Percentiles rank a stretch among this genome's conserved stretches.
phyloP scores from a whole-genome alignment of 53 echinoderm and acorn worm species.

The Arbacia lixula region DNA sequence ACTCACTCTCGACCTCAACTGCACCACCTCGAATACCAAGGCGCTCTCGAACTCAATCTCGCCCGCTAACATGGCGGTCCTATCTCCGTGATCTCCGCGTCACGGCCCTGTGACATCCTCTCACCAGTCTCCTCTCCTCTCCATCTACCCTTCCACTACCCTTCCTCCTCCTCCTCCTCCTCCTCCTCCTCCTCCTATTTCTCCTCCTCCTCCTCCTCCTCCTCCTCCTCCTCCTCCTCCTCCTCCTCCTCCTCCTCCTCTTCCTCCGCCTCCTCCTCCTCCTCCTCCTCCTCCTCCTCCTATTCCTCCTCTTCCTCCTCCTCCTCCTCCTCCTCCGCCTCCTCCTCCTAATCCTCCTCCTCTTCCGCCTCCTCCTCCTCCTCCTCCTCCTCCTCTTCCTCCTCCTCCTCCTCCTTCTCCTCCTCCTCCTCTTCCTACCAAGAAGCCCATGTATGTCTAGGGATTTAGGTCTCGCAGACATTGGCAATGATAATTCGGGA shows the following conservation, averaged over 20 bases:
- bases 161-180: constrained; percentile 6
- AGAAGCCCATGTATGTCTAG: constrained; percentile 34
- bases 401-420: neutral
- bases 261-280: neutral
- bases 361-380: neutral
- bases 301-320: neutral
- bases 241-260: constrained; percentile 1
- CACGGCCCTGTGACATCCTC: constrained; percentile 11
- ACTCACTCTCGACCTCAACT: too few relatives aligned
- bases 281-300: neutral
- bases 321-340: neutral
- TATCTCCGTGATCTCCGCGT: too few relatives aligned
- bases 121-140: constrained; percentile 22
- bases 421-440: neutral
- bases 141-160: neutral
- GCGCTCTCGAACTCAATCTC: too few relatives aligned
- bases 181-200: neutral
- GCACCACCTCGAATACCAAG: too few relatives aligned
- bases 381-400: neutral
- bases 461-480: constrained; percentile 22
- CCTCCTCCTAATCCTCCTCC: neutral
- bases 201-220: too few relatives aligned
- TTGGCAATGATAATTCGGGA: constrained; percentile 40
- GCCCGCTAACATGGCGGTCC: too few relatives aligned
- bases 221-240: neutral